These are phyloP conservation scores for Tinamus major DNA, from an alignment of 2,797 vertebrate genomes.

Conservation along the genomic window DNA sequence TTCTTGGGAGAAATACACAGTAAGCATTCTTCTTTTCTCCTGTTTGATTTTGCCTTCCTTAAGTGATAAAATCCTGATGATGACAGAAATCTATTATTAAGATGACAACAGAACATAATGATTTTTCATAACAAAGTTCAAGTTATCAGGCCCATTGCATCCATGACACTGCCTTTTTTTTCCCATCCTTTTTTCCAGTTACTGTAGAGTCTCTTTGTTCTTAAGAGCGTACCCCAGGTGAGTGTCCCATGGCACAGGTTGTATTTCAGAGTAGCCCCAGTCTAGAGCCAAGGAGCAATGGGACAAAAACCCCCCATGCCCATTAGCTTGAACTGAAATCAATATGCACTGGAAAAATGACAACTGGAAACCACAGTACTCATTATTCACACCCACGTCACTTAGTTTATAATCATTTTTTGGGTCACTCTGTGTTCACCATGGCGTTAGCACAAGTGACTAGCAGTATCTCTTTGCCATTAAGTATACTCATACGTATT, in stretches of 20 bases:
- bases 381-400: neutral
- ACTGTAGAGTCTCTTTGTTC: neutral
- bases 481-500: neutral
- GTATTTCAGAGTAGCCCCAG: neutral
- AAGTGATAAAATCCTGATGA: neutral
- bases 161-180: neutral
- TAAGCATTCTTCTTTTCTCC: neutral
- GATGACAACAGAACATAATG: neutral
- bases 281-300: neutral
- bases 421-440: neutral
- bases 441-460: neutral
- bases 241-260: neutral
- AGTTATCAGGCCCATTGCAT: neutral
- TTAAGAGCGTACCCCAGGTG: neutral
- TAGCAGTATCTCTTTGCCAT: accelerated
- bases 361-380: neutral
- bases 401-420: neutral
- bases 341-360: neutral
- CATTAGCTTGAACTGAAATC: neutral
- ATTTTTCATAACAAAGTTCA: neutral
- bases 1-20: neutral
- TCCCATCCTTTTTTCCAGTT: neutral
- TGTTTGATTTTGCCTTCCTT: neutral
- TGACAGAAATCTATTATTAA: neutral
- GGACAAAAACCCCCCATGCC: neutral